Base-by-base conservation (phyloP, 1,140 invertebrate genomes). In the Calephelis nemesis region DNA sequence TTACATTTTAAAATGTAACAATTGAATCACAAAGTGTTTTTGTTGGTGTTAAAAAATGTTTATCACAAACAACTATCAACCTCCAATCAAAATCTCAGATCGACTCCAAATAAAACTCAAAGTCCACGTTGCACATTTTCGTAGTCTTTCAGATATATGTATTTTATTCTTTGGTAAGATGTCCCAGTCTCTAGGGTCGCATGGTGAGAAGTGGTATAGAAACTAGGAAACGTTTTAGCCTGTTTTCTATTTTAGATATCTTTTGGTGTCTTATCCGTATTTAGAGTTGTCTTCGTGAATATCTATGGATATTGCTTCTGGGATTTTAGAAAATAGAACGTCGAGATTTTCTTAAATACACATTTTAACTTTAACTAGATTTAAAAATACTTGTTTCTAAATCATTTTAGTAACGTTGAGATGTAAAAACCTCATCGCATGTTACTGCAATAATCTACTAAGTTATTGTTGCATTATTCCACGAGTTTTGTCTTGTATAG, bases 161-260 rank as follows among this genome's bases (percentile, higher is more conserved):
- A 62, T 62, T 30, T 40, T 52, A 45, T 64, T 72, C 66, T 72
- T 83, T 76, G 74, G 70, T 78, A 67, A 74, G 73, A 79, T 76
- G 77, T 72, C 72, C 63, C 66, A 69, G 73, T 76, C 82, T 75
- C 78, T 47, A 45, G 71, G 74, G 81, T 66, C 63, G 69, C 65
- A 65, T 67, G 69, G 73, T 78, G 73, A 78, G 81, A 82, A 84
- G 75, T 83, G 78, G 74, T 79, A 79, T 72, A 81, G 78, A 80
- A 80, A 76, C 77, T 73, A 62, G 70, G 67, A 74, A 78, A 74
- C 73, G 77, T 85, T 81, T 82, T 79, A 76, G 70, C 72, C 72
- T 80, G 69, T 82, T 79, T 73, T 78, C 74, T 65, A 74, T 73
- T 70, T 75, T 77, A 75, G 71, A 74, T 77, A 75, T 77, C 74